phyloP scores from a whole-genome alignment of 2,113 vertebrate genomes.

The Labeo rohita region DNA sequence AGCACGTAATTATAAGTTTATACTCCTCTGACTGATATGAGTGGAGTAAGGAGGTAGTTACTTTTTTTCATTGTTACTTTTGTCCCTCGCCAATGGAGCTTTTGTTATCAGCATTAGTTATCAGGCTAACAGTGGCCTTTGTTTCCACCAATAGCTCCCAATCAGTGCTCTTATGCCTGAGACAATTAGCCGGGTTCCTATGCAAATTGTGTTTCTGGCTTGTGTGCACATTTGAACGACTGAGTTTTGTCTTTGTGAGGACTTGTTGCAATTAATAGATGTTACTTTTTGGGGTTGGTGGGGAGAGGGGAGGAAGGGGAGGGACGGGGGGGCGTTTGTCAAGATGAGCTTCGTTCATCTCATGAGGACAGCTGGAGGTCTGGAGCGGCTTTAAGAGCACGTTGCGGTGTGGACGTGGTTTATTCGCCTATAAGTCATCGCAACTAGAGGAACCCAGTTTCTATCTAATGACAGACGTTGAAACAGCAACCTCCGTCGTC shows the following conservation, averaged over 20 bases:
- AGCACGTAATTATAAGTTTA: conserved; percentile 57
- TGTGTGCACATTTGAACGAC: conserved; percentile 78
- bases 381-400: conserved; percentile 74
- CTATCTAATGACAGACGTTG: conserved; percentile 34
- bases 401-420: conserved; percentile 60
- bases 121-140: conserved; percentile 86
- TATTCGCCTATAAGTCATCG: conserved; percentile 62
- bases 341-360: conserved; percentile 72
- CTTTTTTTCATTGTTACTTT: conserved; percentile 82
- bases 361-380: conserved; percentile 75
- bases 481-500: background rate
- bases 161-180: conserved; percentile 84
- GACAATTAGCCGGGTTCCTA: conserved; percentile 87
- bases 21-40: conserved; percentile 49
- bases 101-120: conserved; percentile 90
- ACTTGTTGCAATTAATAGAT: conserved; percentile 79
- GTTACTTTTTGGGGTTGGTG: conserved; percentile 64
- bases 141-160: conserved; percentile 88
- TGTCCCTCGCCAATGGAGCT: conserved; percentile 81
- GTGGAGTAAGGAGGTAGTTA: conserved; percentile 76
- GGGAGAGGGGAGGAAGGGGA: conserved; percentile 65
- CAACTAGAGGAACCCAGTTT: conserved; percentile 56
- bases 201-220: conserved; percentile 79
- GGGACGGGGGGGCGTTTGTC: conserved; percentile 73
- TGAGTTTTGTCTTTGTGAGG: conserved; percentile 65